Percentiles rank a stretch among this genome's conserved stretches.
Evolutionary conservation across 92 coral and sea anemone species (phyloP).

Genomic region (Anthopleura xanthogrammica): DNA sequence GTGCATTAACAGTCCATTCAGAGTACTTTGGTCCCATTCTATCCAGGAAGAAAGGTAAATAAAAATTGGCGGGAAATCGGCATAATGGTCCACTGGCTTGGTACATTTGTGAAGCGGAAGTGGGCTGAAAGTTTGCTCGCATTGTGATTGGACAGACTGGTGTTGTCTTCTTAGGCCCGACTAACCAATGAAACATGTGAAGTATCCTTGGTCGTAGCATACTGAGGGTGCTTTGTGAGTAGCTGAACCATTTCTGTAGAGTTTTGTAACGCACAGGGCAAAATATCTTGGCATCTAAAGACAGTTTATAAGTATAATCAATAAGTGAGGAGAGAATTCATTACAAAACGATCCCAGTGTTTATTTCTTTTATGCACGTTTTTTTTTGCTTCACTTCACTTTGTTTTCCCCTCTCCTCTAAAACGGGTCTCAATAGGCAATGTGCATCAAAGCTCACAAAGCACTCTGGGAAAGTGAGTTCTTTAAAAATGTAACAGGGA

Average conservation of each 20-base stretch:
- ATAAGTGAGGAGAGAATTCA: too few relatives aligned
- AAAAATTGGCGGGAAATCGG: constrained; percentile 47
- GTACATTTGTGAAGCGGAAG: constrained; percentile 72
- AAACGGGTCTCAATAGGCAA: too few relatives aligned
- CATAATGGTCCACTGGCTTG: constrained; percentile 44
- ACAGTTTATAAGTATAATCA: neutral
- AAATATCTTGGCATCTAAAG: constrained; percentile 63
- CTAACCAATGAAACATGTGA: constrained; percentile 72
- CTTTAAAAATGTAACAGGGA: too few relatives aligned
- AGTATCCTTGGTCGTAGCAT: constrained; percentile 61
- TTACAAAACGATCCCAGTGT: too few relatives aligned
- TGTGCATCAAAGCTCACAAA: too few relatives aligned
- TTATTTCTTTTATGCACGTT: too few relatives aligned
- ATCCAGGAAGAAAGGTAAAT: constrained; percentile 92
- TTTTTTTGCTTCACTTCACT: too few relatives aligned
- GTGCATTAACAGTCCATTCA: constrained; percentile 85
- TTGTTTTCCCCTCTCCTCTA: too few relatives aligned
- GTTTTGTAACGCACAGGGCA: constrained; percentile 82
- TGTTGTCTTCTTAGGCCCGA: constrained; percentile 68
- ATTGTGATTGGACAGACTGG: constrained; percentile 81
- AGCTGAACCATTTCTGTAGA: constrained; percentile 75
- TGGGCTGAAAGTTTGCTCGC: constrained; percentile 71
- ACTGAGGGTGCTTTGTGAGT: constrained; percentile 66
- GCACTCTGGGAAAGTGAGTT: too few relatives aligned
- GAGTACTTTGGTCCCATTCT: constrained; percentile 95